Percentiles rank a stretch among this genome's conserved stretches.
phyloP scores from a whole-genome alignment of 1,140 invertebrate species.

The fruit fly (Drosophila melanogaster) region DNA sequence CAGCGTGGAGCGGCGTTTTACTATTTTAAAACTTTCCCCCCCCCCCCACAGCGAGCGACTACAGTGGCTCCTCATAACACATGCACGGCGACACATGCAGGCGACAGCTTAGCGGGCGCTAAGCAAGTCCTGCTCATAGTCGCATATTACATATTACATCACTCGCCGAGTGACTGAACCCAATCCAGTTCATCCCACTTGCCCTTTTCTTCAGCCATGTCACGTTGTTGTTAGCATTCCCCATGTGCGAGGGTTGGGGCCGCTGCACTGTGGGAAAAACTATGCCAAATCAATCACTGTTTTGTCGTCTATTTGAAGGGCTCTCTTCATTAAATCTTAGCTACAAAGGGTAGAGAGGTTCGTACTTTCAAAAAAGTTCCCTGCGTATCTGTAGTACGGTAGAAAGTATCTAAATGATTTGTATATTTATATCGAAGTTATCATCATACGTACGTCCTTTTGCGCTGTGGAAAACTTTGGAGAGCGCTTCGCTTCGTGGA shows the following conservation, averaged over 20 bases:
- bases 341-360: background rate
- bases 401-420: background rate
- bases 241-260: constrained; percentile 13
- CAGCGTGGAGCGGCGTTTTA: constrained; percentile 32
- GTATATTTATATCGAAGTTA: background rate
- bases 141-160: constrained; percentile 82
- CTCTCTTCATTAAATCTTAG: background rate
- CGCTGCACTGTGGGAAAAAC: constrained; percentile 8
- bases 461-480: background rate
- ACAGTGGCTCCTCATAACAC: constrained; percentile 63
- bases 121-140: constrained; percentile 70
- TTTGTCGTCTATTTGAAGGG: too few relatives aligned
- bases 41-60: background rate
- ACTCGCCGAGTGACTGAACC: constrained; percentile 65
- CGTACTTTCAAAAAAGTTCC: background rate
- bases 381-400: background rate
- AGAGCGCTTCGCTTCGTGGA: constrained; percentile 25
- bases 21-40: constrained; percentile 59
- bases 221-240: constrained; percentile 79
- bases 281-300: background rate
- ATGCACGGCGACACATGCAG: constrained; percentile 74
- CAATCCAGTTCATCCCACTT: constrained; percentile 56
- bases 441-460: background rate
- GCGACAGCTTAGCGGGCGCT: constrained; percentile 75
- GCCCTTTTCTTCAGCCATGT: constrained; percentile 70